Conservation (phyloP, 2,888 invertebrate species). For the Elaeidobius kamerunicus region DNA sequence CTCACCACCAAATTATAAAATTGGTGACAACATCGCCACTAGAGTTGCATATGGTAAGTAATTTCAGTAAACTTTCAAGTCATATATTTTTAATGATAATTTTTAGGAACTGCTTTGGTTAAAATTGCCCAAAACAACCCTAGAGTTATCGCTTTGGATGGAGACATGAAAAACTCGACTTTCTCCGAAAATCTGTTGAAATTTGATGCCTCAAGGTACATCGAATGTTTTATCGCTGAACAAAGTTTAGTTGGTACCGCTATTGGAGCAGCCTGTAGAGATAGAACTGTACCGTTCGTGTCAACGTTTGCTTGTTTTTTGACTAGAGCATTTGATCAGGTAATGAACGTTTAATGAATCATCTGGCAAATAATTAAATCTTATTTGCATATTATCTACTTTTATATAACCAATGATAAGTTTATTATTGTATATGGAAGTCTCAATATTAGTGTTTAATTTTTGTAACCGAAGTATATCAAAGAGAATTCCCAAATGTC, state of each 20-base stretch:
- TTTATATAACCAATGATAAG: too few relatives aligned
- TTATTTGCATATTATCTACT: too few relatives aligned
- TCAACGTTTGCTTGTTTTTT: conserved; percentile 99
- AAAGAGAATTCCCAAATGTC: too few relatives aligned
- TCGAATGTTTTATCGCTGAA: conserved; percentile 99
- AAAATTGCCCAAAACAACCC: conserved; percentile 75
- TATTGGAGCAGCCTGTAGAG: conserved; percentile 90
- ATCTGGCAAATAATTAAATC: too few relatives aligned
- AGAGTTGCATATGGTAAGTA: conserved; percentile 82
- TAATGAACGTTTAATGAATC: too few relatives aligned
- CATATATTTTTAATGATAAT: neutral
- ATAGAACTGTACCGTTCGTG: conserved; percentile 89
- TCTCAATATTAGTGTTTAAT: too few relatives aligned
- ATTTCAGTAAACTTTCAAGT: neutral
- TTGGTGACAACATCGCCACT: conserved; percentile 79
- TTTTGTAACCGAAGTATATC: too few relatives aligned
- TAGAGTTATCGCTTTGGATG: conserved; percentile 92
- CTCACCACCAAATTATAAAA: conserved; percentile 82
- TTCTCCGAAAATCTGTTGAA: conserved; percentile 90
- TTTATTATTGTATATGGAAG: too few relatives aligned
- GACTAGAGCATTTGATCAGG: conserved; percentile 94
- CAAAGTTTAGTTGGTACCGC: conserved; percentile 97
- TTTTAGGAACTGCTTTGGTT: conserved; percentile 66
- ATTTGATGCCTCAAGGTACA: conserved; percentile 69
- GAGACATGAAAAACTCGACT: conserved; percentile 98